These are phyloP conservation scores for Rhaphigaster nebulosa DNA, from an alignment of 2,888 invertebrate species.

Conservation along the genomic window DNA sequence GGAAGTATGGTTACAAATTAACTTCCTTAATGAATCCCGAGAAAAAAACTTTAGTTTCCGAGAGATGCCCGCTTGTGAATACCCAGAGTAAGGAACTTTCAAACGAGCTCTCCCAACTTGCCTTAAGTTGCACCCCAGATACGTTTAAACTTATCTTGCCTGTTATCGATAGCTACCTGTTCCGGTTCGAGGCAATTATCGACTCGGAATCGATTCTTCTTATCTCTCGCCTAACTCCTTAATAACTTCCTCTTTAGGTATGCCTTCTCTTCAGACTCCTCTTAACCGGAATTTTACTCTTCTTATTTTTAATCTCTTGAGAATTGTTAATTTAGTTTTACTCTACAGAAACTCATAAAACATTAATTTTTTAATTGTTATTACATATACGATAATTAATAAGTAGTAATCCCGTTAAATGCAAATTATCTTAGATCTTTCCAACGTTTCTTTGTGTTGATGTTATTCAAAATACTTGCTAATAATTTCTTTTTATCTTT, in stretches of 20 bases:
- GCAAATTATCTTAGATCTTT: too few species aligned
- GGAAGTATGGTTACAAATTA: not conserved
- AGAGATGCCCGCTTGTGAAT: not conserved
- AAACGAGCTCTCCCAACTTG: not conserved
- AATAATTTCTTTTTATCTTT: too few species aligned
- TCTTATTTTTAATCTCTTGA: not conserved
- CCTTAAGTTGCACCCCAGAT: not conserved
- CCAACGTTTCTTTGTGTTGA: too few species aligned
- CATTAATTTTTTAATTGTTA: too few species aligned
- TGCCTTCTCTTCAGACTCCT: not conserved
- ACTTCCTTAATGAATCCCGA: not conserved
- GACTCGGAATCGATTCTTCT: constrained; percentile 23
- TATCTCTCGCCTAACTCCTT: constrained; percentile 30
- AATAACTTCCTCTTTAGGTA: constrained; percentile 37
- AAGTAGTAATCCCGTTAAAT: too few species aligned
- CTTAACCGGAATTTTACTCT: not conserved
- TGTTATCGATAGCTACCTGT: constrained; percentile 41
- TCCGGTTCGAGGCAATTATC: constrained; percentile 36
- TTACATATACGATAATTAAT: too few species aligned
- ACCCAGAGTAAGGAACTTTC: not conserved
- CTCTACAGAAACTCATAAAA: not conserved
- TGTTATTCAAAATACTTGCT: too few species aligned
- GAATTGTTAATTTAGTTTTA: not conserved
- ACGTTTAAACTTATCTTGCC: constrained; percentile 38
- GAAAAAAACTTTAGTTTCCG: not conserved